Percentiles rank a stretch among this genome's conserved stretches.
Evolutionary conservation across 2,888 invertebrate genomes (phyloP).

Genomic region (Lasioglossum morio): DNA sequence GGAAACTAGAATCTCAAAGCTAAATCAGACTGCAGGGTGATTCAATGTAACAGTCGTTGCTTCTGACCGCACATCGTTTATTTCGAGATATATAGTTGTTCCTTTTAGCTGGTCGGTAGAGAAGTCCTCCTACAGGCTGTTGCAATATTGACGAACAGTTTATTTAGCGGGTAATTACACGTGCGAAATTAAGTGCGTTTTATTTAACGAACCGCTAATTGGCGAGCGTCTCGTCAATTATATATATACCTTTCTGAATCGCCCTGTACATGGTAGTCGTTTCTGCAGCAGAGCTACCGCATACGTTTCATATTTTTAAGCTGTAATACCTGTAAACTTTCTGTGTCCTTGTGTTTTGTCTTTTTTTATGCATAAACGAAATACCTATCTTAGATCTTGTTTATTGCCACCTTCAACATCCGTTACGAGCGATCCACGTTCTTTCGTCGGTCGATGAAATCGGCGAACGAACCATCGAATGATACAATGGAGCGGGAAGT

Average conservation of each 20-base stretch:
- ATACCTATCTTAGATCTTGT: slow-evolving; percentile 75
- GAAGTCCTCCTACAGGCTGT: neutral
- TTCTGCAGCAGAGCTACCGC: slow-evolving; percentile 7
- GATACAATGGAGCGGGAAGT: neutral
- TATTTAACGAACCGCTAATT: neutral
- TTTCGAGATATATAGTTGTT: neutral
- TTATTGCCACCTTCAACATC: slow-evolving; percentile 76
- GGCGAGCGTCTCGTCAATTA: neutral
- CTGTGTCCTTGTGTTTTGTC: slow-evolving; percentile 71
- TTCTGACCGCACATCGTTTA: neutral
- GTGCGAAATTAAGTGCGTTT: neutral
- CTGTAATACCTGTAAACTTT: slow-evolving; percentile 74
- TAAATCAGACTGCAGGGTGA: neutral
- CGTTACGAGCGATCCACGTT: slow-evolving; percentile 46
- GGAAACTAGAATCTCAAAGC: neutral
- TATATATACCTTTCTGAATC: slow-evolving; percentile 5
- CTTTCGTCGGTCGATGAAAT: neutral
- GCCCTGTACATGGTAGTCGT: neutral
- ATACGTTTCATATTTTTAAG: slow-evolving; percentile 75
- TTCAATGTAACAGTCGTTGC: neutral
- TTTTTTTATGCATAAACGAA: slow-evolving; percentile 67
- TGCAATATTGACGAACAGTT: neutral
- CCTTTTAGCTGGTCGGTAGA: neutral
- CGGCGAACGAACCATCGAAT: neutral
- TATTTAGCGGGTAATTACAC: neutral